These are phyloP conservation scores for Archaeoteleia sp. DNA, from an alignment of 2,888 invertebrate species.

Conservation along the genomic window DNA sequence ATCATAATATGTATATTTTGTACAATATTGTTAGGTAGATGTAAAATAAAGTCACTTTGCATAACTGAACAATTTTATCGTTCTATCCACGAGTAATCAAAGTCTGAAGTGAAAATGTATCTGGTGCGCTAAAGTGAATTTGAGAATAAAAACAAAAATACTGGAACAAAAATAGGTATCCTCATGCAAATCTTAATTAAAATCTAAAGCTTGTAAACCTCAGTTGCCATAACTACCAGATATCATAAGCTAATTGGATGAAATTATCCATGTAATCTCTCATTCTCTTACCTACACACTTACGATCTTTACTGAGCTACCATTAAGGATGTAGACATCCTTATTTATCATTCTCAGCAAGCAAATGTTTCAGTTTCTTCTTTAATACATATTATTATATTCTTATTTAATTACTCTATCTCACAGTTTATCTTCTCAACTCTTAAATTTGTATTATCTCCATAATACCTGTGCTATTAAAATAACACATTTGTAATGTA, in stretches of 20 bases:
- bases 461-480: no score
- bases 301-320: neutral
- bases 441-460: no score
- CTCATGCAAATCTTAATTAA: slow-evolving; percentile 65
- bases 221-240: slow-evolving; percentile 58
- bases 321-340: neutral
- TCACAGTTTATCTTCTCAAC: no score
- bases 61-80: no score
- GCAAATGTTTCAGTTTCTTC: no score
- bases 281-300: slow-evolving; percentile 10
- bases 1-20: no score
- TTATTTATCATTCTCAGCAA: no score
- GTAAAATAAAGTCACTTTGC: no score
- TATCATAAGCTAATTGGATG: slow-evolving; percentile 65
- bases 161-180: slow-evolving; percentile 8
- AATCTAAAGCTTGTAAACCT: slow-evolving; percentile 64
- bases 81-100: neutral
- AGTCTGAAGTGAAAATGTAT: neutral
- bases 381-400: no score
- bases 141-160: slow-evolving; percentile 29
- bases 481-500: no score
- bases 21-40: no score
- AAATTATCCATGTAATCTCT: slow-evolving; percentile 58
- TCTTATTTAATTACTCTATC: no score
- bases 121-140: slow-evolving; percentile 29